These are phyloP conservation scores for Vidua macroura DNA, from an alignment of 2,113 vertebrate genomes.

Conservation along the genomic window DNA sequence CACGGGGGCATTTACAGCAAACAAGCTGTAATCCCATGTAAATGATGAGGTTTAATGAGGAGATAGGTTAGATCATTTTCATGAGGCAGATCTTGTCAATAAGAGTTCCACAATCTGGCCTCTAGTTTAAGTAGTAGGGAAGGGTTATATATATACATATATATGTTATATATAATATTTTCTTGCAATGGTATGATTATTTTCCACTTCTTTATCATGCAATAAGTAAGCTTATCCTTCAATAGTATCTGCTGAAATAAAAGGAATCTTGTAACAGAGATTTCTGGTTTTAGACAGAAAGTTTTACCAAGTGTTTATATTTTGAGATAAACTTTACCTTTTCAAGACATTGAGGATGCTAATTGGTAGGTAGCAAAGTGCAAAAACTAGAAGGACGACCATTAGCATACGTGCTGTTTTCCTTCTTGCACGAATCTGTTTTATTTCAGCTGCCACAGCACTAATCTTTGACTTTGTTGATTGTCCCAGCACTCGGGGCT, in stretches of 20 bases:
- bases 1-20: neutral
- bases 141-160: neutral
- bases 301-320: neutral
- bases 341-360: slow-evolving; percentile 96
- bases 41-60: neutral
- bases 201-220: neutral
- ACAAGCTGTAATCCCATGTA: neutral
- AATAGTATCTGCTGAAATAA: neutral
- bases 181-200: neutral
- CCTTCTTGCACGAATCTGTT: slow-evolving; percentile 88
- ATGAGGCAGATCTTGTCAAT: neutral
- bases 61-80: neutral
- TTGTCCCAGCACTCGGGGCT: slow-evolving; percentile 70
- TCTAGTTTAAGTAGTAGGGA: neutral
- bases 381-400: slow-evolving; percentile 93
- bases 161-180: neutral
- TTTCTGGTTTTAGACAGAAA: neutral
- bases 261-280: neutral
- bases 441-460: slow-evolving; percentile 89
- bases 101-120: neutral
- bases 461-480: slow-evolving; percentile 80
- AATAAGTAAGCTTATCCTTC: neutral
- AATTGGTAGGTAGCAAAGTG: slow-evolving; percentile 95
- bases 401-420: slow-evolving; percentile 97
- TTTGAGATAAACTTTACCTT: slow-evolving; percentile 77